Evolutionary conservation across 2,888 invertebrate genomes (phyloP), one percentile per base, ranked within the genome.

Genomic region (Pammene fasciana): DNA sequence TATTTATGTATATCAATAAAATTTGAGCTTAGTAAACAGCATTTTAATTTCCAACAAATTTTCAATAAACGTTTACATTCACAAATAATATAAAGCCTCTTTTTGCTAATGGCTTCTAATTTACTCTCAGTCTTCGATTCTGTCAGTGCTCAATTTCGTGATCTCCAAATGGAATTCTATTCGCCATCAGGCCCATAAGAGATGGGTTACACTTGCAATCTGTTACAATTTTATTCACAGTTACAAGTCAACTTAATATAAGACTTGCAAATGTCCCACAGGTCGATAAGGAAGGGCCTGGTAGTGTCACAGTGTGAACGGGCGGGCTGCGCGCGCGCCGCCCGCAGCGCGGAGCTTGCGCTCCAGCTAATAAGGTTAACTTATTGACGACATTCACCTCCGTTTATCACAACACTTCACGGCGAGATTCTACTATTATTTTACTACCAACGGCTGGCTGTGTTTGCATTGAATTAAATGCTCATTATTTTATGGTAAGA

Each of bases 281-380:
- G 10, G 9, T 7, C 11, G n/a, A 43, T 18, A 18, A 62, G 11
- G 36, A 34, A 26, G 54, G 64, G 10, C 18, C 26, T 34, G n/a
- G 26, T 45, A 72, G 74, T 78, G 77, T 75, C 75, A 75, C 77
- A 78, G 79, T 83, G 75, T 77, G 81, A 78, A 79, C 78, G 54
- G 71, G 72, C 74, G 67, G 61, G 41, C n/a, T 10, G 59, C 45
- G 61, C 48, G 48, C 50, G 70, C 64, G 73, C 86, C 86, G 75
- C 86, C 86, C 83, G 86, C 76, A 67, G 87, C 54, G 48, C 48
- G 45, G 26, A 26, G 85, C 70, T 73, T 74, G 79, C 79, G 79
- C 75, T 78, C 82, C 78, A 77, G 79, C 86, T 87, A 87, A 86
- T 86, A 87, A 86, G 87, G 85, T 86, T 86, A 87, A 86, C 82